Base-by-base conservation (phyloP, 2,113 vertebrate species). In the Cynoglossus semilaevis region DNA sequence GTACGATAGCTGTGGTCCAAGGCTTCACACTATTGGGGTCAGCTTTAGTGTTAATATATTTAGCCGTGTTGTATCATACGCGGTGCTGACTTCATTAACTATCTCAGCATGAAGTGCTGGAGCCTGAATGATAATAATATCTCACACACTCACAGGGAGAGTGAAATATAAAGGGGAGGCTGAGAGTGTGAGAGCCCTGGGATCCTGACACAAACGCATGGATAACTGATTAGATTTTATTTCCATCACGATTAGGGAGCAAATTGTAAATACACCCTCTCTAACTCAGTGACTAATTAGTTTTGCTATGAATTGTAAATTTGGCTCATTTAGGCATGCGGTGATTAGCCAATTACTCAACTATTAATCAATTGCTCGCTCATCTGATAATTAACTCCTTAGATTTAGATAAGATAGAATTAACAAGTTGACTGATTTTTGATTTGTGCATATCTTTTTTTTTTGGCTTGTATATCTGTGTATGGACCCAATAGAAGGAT, bases 41-140 rank as follows among this genome's bases (percentile, higher is more conserved):
- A 51, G 50, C 50, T 34, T 34, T 37, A 8, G 34, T 51, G 18
- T 51, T 74, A 77, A 78, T 83, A 77, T 81, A 80, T 86, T 80
- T 84, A 83, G 82, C 80, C 70, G 61, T 51, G 71, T 75, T 64
- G 49, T 78, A 80, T 80, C 72, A 67, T 78, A 50, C 17, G 57
- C 85, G 76, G 72, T 22, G 52, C 70, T 64, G 76, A 83, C 67
- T 86, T 86, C 81, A 86, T 85, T 82, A 84, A 81, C 76, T 70
- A 55, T 76, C 85, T 36, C 83, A 80, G 83, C 74, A 46, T 76
- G 85, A 73, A 38, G 62, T 62, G 43, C n/a, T 52, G 76, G 50
- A 37, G 70, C 59, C 68, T 70, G 73, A 82, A 81, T 72, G 74
- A 85, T 83, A 78, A 81, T 83, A 79, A 75, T 60, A 69, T 17